Percentiles rank a stretch among this genome's conserved stretches.
phyloP scores from a whole-genome alignment of 2,113 vertebrate genomes.

The Empidonax traillii region DNA sequence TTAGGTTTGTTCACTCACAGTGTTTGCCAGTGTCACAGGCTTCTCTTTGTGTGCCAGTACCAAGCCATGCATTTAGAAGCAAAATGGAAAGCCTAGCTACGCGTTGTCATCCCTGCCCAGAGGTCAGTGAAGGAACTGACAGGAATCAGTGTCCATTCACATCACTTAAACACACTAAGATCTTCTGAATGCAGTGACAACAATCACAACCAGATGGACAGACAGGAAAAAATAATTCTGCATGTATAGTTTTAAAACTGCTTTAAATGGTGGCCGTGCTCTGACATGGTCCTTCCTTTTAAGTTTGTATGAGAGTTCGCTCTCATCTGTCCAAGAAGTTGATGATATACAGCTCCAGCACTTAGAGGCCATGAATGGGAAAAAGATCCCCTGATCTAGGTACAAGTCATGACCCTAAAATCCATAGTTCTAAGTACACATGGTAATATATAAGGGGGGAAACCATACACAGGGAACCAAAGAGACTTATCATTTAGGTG shows the following conservation, averaged over 20 bases:
- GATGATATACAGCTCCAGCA: background rate
- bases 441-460: background rate
- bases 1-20: background rate
- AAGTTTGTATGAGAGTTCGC: background rate
- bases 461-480: background rate
- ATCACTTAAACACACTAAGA: background rate
- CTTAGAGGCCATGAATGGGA: background rate
- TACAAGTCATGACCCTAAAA: background rate
- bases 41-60: background rate
- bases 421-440: background rate
- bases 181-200: background rate
- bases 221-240: background rate
- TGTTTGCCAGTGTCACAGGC: background rate
- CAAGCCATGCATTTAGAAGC: background rate
- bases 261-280: background rate
- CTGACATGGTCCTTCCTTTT: background rate
- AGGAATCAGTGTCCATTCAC: background rate
- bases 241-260: background rate
- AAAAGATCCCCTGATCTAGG: background rate
- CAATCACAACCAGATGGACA: background rate
- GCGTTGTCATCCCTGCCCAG: background rate
- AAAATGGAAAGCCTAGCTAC: background rate
- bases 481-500: background rate
- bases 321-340: background rate
- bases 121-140: background rate